Evolutionary conservation across 2,113 vertebrate genomes (phyloP), one percentile per base, ranked within the genome.

Genomic region (Saguinus midas): DNA sequence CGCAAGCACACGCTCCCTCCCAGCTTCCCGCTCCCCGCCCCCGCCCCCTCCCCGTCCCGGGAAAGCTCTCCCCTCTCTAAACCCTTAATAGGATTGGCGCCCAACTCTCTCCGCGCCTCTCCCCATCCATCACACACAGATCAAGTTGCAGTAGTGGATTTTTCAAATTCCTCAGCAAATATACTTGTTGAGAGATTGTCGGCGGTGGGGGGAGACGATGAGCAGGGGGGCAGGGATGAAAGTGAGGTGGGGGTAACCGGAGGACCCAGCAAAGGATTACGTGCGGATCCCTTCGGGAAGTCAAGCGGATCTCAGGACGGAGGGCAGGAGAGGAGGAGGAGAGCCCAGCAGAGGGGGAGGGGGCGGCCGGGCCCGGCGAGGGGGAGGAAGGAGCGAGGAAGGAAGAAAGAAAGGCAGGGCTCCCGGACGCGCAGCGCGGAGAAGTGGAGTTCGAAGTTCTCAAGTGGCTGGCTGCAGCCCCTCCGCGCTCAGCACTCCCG

Each of bases 131-230:
- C 99, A 97, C 99, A 98, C 98, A 98, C 98, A 98, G 99, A 99
- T 99, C 99, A 99, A 99, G 99, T 99, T 99, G 99, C 99, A 99
- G 97, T 98, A 98, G 98, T 98, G 98, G 97, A 99, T 99, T 99
- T 99, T 99, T 99, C 98, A 98, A 99, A 99, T 99, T 99, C 99
- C 99, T 98, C 97, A 99, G 98, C 99, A 99, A 99, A 99, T 99
- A 99, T 98, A 99, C 99, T 99, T 99, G 99, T 98, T 98, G 99
- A 99, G 98, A 99, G 98, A 98, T 98, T 97, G 98, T 96, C 86
- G 95, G 81, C 58, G 9, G 61, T 21, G 23, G 43, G 86, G 72
- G 37, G 29, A 25, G 45, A 58, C 1, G 52, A 58, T 32, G 87
- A 86, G 78, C 87, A 87, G 92, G 90, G 84, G 93, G 78, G 61